These are phyloP conservation scores for Apistogramma diplotaenia DNA, from an alignment of 2,113 vertebrate species.

Conservation along the genomic window DNA sequence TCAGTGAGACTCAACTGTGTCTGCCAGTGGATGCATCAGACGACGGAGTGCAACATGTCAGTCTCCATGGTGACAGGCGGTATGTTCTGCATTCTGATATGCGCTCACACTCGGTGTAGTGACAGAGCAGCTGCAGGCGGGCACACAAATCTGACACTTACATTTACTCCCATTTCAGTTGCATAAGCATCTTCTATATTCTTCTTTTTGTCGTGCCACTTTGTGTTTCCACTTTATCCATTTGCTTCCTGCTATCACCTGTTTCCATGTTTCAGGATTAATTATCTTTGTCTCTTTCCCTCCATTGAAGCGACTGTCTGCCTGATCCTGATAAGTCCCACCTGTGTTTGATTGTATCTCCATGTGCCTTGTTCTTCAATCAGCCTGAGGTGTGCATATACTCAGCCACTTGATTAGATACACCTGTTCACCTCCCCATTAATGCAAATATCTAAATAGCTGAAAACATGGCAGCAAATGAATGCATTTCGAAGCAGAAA, in stretches of 20 bases:
- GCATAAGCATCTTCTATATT: not conserved
- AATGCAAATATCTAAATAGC: not conserved
- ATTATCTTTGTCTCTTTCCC: not conserved
- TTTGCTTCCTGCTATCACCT: not conserved
- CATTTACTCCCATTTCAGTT: not conserved
- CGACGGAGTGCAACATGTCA: constrained; percentile 47
- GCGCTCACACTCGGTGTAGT: not conserved
- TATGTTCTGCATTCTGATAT: constrained; percentile 33
- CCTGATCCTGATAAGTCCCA: not conserved
- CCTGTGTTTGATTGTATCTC: not conserved
- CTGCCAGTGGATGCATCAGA: constrained; percentile 17
- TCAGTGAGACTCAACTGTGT: constrained; percentile 5
- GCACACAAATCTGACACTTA: not conserved
- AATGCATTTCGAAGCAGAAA: not conserved
- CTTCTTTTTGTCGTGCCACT: not conserved
- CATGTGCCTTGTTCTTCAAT: not conserved
- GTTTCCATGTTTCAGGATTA: not conserved
- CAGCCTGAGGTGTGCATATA: not conserved
- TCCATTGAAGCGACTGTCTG: not conserved
- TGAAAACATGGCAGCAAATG: too few species aligned
- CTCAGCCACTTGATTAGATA: not conserved
- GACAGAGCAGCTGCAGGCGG: not conserved
- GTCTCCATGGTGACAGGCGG: constrained; percentile 60
- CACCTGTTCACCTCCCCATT: not conserved
- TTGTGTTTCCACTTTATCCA: not conserved